Conservation (phyloP, 2,113 vertebrate species). For the Gasterosteus nipponicus region DNA sequence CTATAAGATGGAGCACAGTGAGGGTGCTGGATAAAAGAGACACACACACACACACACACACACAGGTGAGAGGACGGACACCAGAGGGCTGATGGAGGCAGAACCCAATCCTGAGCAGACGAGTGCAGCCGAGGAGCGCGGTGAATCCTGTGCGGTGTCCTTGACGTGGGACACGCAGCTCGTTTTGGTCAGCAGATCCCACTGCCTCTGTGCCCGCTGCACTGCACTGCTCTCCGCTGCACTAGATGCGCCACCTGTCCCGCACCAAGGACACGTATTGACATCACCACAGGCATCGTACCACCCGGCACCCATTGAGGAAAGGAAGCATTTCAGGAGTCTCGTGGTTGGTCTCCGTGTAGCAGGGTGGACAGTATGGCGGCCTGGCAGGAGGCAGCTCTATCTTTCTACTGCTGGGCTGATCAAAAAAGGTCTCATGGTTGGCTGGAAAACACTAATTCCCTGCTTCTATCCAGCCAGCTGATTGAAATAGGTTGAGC, state of each 20-base stretch:
- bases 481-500: background rate
- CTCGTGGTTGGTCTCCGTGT: constrained; percentile 20
- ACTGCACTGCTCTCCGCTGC: background rate
- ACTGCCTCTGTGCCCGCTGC: constrained; percentile 23
- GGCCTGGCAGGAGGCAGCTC: constrained; percentile 47
- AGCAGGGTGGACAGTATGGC: constrained; percentile 48
- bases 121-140: constrained; percentile 2
- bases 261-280: constrained; percentile 33
- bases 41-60: constrained; percentile 35
- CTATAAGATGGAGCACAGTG: constrained; percentile 29
- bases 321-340: background rate
- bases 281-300: constrained; percentile 5
- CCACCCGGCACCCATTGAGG: background rate
- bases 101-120: constrained; percentile 33
- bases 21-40: constrained; percentile 25
- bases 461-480: background rate
- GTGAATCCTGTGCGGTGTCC: constrained; percentile 48
- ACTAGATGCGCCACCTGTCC: constrained; percentile 14
- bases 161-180: constrained; percentile 55
- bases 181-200: constrained; percentile 64
- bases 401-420: background rate
- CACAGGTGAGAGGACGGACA: constrained; percentile 21
- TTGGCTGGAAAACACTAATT: background rate
- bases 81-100: constrained; percentile 26
- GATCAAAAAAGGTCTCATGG: constrained; percentile 25